Base-by-base conservation (phyloP, 1,140 invertebrate species). In the Papilio polytes region DNA sequence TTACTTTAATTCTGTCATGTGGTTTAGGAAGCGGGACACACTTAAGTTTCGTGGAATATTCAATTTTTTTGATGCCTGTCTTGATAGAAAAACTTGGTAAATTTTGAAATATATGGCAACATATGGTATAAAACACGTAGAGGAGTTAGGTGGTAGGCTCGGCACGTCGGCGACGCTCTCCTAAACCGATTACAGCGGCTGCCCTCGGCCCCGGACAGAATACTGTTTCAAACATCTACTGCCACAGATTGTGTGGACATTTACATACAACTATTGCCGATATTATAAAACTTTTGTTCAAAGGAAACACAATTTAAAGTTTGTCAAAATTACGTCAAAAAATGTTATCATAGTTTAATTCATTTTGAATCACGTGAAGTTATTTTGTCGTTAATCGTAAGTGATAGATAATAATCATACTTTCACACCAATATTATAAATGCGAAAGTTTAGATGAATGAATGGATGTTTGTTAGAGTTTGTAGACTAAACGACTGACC, bases 181-280 rank as follows among this genome's bases (percentile, higher is more conserved):
- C 86, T 88, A 89, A 91, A 89, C 86, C 85, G 89, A 91, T 91
- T 91, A 89, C 83, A 82, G 74, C 36, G 36, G 36, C 36, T 8
- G 36, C 80, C 53, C 53, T 8, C 81, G 44, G 78, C 78, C 82
- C 85, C 85, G 85, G 78, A 56, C 85, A 87, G 88, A 89, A 88
- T 89, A 88, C 87, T 89, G 85, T 89, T 85, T 80, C 84, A 85
- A 87, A 89, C 86, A 87, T 85, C 86, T 85, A 89, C 82, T 72
- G 59, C 74, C 73, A 63, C 84, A 82, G 83, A 85, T 86, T 84
- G 83, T 80, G 78, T 73, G 31, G 18, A 84, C 81, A 87, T 80
- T 87, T 79, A 78, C 83, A 81, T 82, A 76, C 81, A 80, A 85
- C 80, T 74, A 59, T 22, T 76, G 59, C n/a, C 6, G 20, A 79